Evolutionary conservation across 2,888 invertebrate genomes (phyloP).

Genomic region (Temnothorax ravouxi): DNA sequence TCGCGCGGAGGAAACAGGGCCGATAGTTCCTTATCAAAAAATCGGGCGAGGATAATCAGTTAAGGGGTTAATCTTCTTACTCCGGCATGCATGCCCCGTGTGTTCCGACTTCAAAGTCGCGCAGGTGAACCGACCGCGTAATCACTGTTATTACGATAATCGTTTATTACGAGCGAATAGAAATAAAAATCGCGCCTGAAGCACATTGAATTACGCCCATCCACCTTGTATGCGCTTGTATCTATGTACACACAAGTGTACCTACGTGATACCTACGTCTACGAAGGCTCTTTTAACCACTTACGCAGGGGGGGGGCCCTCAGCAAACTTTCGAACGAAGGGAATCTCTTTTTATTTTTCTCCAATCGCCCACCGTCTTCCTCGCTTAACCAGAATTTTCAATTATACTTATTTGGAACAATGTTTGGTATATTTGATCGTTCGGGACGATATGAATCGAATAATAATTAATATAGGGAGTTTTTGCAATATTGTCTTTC

Average conservation of each 20-base stretch:
- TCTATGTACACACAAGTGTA: slow-evolving; percentile 36
- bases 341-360: slow-evolving; percentile 8
- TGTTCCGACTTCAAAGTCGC: slow-evolving; percentile 55
- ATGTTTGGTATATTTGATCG: not conserved
- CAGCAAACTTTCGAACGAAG: slow-evolving; percentile 22
- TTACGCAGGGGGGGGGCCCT: not conserved
- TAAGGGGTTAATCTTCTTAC: slow-evolving; percentile 53
- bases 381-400: slow-evolving; percentile 31
- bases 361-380: slow-evolving; percentile 16
- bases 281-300: slow-evolving; percentile 33
- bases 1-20: slow-evolving; percentile 34
- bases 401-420: slow-evolving; percentile 25
- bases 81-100: slow-evolving; percentile 42
- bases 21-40: slow-evolving; percentile 50
- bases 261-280: slow-evolving; percentile 43
- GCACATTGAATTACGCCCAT: slow-evolving; percentile 70
- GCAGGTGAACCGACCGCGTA: slow-evolving; percentile 63
- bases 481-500: too few species aligned
- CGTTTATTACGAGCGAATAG: slow-evolving; percentile 78
- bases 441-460: not conserved
- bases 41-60: slow-evolving; percentile 50
- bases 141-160: slow-evolving; percentile 82
- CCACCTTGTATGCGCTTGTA: slow-evolving; percentile 52
- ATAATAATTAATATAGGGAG: too few species aligned
- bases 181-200: slow-evolving; percentile 76